A percentile compares a stretch with the other conserved stretches of the same genome.
Conservation (phyloP, 1,140 invertebrate genomes). For the Calliphora vicina region DNA sequence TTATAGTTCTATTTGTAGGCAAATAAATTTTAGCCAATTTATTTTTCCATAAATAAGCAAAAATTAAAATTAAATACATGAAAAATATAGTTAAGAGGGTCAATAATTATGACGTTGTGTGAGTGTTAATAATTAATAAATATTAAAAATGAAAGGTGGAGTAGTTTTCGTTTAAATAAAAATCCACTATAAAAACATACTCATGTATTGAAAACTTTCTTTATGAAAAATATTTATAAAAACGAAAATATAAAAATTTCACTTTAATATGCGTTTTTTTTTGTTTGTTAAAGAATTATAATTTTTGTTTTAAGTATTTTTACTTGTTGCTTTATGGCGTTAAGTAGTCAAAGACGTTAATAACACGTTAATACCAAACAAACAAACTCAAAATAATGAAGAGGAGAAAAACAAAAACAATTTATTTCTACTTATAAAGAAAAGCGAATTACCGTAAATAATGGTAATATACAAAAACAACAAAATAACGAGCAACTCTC, state of each 20-base stretch:
- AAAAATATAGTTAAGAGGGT: slow-evolving; percentile 13
- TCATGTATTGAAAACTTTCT: not conserved
- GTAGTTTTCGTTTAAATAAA: not conserved
- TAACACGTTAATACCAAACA: not conserved
- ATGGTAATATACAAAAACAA: not conserved
- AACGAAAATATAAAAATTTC: not conserved
- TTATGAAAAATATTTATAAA: not conserved
- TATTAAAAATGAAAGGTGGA: not conserved
- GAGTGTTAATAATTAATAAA: not conserved
- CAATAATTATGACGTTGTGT: not conserved
- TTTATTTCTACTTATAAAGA: too few species aligned
- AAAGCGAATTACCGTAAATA: slow-evolving; percentile 1
- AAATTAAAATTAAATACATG: not conserved
- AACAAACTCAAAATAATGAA: not conserved
- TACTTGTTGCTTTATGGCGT: not conserved
- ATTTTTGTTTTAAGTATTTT: not conserved
- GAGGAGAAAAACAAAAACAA: not conserved
- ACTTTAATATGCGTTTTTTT: not conserved
- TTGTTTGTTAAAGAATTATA: not conserved
- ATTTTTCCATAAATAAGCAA: not conserved
- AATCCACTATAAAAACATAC: not conserved
- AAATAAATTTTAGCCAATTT: not conserved
- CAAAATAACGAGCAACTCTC: not conserved
- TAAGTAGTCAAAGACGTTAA: not conserved
- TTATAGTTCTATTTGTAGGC: too few species aligned